Evolutionary conservation across 2,797 vertebrate genomes (phyloP).

Genomic region (Notamacropus eugenii): DNA sequence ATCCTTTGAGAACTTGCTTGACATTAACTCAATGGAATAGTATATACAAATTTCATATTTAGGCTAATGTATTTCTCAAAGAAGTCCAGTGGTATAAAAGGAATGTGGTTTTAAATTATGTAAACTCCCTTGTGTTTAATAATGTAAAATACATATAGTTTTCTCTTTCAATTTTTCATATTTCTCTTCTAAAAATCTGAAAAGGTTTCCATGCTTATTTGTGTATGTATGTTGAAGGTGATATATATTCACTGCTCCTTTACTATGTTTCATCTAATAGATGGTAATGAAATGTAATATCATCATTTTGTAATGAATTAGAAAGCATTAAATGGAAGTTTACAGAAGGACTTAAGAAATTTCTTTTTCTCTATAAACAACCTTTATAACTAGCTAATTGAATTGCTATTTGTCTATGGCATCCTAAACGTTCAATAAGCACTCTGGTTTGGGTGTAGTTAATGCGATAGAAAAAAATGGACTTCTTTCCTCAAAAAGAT

Average conservation of each 20-base stretch:
- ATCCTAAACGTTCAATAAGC: neutral
- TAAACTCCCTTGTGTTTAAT: neutral
- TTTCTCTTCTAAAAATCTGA: conserved; percentile 2
- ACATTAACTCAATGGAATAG: neutral
- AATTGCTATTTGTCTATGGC: neutral
- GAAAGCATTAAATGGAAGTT: neutral
- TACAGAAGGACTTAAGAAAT: neutral
- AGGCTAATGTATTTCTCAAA: neutral
- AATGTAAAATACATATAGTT: neutral
- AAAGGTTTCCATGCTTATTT: neutral
- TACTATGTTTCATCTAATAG: neutral
- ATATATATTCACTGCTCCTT: neutral
- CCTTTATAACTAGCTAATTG: neutral
- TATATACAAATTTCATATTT: conserved; percentile 9
- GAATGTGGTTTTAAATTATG: conserved; percentile 40
- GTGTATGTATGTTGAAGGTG: neutral
- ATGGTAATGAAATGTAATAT: neutral
- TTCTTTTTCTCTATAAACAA: neutral
- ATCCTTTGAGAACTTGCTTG: conserved; percentile 35
- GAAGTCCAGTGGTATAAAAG: conserved; percentile 52
- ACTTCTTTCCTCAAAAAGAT: neutral
- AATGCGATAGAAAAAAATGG: neutral
- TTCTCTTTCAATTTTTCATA: neutral
- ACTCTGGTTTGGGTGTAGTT: neutral
- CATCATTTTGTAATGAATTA: neutral